Evolutionary conservation across 2,113 vertebrate species (phyloP), one percentile per base, ranked within the genome.

Genomic region (Myanophis thanlyinensis): DNA sequence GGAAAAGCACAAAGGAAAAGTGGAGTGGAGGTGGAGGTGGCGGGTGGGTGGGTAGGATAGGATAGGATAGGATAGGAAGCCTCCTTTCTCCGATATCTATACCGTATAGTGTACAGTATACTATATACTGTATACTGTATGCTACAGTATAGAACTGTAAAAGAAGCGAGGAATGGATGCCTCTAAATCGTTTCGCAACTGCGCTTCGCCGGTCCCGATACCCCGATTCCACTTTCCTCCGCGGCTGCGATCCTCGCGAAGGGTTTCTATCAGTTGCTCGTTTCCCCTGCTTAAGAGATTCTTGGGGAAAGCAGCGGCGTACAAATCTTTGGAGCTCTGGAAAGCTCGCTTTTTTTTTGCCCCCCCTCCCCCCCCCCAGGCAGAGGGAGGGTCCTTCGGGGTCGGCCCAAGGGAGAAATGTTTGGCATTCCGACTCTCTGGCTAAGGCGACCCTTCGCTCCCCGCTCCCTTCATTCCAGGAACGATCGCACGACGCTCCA

Each of bases 301-400:
- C 67, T 40, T 80, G 7, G 10, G 1, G 10, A 35, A 27, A 80
- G 15, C n/a, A 40, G 67, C 15, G 67, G n/a, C 35, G 5, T 40
- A 80, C 20, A 80, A 40, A 80, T 40, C 67, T 80, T 40, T 20
- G n/a, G 67, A 35, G 85, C 9, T 48, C 47, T 27, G 20, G 85
- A 25, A 48, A 86, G 48, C 5, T 30, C 4, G 23, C 9, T 13
- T 15, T 6, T 30, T 44, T 62, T 62, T 30, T 9, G n/a, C n/a
- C n/a, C n/a, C n/a, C n/a, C n/a, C n/a, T n/a, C n/a, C n/a, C n/a
- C n/a, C n/a, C 1, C 0, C 3, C 27, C 30, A 11, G 1, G 20
- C 23, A 9, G 1, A 7, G 20, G 5, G 8, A 2, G 0, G 9
- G 3, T 11, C 35, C 85, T 6, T 48, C 18, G 25, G 11, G 25